Percentiles rank a stretch among this genome's conserved stretches.
Evolutionary conservation across 2,888 invertebrate genomes (phyloP).

Genomic region (Aricia artaxerxes): DNA sequence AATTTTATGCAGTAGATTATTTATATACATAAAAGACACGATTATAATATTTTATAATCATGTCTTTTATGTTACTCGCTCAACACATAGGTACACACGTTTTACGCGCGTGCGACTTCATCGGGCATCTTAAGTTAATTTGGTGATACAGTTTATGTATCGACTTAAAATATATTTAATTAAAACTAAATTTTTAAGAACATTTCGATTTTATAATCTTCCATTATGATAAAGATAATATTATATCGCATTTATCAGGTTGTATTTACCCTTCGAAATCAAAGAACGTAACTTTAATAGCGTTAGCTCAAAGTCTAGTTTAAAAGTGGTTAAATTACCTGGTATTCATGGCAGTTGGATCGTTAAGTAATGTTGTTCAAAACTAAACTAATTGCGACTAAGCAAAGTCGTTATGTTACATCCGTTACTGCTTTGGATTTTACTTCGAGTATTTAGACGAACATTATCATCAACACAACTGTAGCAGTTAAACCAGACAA

Average conservation of each 20-base stretch:
- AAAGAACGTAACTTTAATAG: constrained; percentile 9
- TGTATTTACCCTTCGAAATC: not conserved
- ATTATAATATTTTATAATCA: too few species aligned
- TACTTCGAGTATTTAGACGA: constrained; percentile 8
- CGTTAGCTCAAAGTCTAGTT: constrained; percentile 19
- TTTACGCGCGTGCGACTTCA: too few species aligned
- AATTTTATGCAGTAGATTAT: too few species aligned
- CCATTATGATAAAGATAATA: not conserved
- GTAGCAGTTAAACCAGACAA: too few species aligned
- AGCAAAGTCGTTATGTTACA: constrained; percentile 21
- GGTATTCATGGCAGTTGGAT: constrained; percentile 28
- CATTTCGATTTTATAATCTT: not conserved
- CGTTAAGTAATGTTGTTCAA: constrained; percentile 22
- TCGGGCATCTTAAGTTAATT: too few species aligned
- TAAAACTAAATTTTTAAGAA: too few species aligned
- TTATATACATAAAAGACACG: too few species aligned
- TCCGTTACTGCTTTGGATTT: constrained; percentile 20
- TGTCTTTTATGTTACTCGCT: too few species aligned
- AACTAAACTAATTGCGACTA: constrained; percentile 28
- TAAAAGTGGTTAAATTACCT: constrained; percentile 29
- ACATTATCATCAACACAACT: not conserved
- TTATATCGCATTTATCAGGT: not conserved
- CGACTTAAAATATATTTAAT: too few species aligned
- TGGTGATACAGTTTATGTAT: too few species aligned
- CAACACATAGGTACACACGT: too few species aligned